A percentile compares a stretch with the other conserved stretches of the same genome.
phyloP scores from a whole-genome alignment of 1,140 invertebrate species.

The Macrobrachium nipponense region DNA sequence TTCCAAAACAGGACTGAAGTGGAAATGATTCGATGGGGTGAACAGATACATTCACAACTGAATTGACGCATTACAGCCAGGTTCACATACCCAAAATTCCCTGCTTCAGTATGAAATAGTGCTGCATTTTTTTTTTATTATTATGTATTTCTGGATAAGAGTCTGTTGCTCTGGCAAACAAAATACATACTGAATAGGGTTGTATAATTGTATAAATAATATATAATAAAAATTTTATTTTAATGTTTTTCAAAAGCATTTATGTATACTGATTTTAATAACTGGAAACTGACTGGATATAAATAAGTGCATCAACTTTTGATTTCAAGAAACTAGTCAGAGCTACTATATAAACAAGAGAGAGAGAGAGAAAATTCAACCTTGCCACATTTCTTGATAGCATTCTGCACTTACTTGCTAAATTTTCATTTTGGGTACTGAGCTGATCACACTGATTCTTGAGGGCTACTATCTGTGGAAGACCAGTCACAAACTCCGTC shows the following conservation, averaged over 20 bases:
- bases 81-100: too few relatives aligned
- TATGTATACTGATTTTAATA: not conserved
- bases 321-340: too few relatives aligned
- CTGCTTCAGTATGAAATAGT: too few relatives aligned
- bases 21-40: not conserved
- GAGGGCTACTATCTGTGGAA: constrained; percentile 30
- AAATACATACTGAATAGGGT: not conserved
- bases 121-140: too few relatives aligned
- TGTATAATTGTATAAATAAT: not conserved
- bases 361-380: not conserved
- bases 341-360: too few relatives aligned
- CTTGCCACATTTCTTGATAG: not conserved
- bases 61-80: too few relatives aligned
- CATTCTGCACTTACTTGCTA: constrained; percentile 30
- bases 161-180: not conserved
- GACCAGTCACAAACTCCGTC: constrained; percentile 37
- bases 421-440: constrained; percentile 38
- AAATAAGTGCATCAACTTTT: too few relatives aligned
- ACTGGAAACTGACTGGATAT: not conserved
- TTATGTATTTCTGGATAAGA: too few relatives aligned
- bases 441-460: constrained; percentile 45
- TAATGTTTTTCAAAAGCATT: not conserved
- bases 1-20: too few relatives aligned
- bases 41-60: too few relatives aligned
- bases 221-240: not conserved